Evolutionary conservation across 2,888 invertebrate genomes (phyloP).

Genomic region (Drosophila borealis): DNA sequence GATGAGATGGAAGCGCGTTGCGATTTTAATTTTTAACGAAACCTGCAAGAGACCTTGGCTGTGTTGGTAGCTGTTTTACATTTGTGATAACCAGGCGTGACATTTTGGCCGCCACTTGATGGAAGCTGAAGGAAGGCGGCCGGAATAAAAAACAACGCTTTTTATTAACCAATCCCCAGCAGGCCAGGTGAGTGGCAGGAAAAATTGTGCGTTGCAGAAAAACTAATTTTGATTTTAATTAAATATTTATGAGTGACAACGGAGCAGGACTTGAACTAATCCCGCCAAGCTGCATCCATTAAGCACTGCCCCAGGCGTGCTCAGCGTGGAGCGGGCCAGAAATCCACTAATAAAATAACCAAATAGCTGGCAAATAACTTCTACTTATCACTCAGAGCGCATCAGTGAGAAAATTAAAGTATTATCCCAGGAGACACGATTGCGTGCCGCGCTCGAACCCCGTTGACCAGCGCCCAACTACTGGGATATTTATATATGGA

Average conservation of each 20-base stretch:
- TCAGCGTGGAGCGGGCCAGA: conserved; percentile 2
- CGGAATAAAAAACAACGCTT: conserved; percentile 35
- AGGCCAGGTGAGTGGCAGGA: conserved; percentile 28
- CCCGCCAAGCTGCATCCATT: conserved; percentile 13
- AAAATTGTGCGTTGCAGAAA: conserved; percentile 38
- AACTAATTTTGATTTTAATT: conserved; percentile 79
- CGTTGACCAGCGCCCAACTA: conserved; percentile 45
- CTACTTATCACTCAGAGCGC: conserved; percentile 80
- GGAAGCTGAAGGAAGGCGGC: conserved; percentile 37
- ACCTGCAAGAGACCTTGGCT: conserved; percentile 18
- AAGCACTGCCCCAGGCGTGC: background rate
- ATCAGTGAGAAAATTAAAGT: conserved; percentile 81
- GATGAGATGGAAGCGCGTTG: conserved; percentile 42
- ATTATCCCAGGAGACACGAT: conserved; percentile 75
- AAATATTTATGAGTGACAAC: conserved; percentile 68
- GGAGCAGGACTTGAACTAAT: conserved; percentile 24
- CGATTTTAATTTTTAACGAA: conserved; percentile 77
- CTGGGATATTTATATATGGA: conserved; percentile 32
- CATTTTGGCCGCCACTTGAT: conserved; percentile 55
- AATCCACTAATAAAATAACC: conserved; percentile 74
- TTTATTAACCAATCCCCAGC: conserved; percentile 39
- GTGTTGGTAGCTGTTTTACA: conserved; percentile 52
- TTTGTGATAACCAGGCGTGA: conserved; percentile 56
- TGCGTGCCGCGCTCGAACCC: conserved; percentile 64
- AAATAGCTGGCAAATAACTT: conserved; percentile 81